These are phyloP conservation scores for Parazoanthus swiftii DNA, from an alignment of 92 coral and sea anemone genomes.

Conservation along the genomic window DNA sequence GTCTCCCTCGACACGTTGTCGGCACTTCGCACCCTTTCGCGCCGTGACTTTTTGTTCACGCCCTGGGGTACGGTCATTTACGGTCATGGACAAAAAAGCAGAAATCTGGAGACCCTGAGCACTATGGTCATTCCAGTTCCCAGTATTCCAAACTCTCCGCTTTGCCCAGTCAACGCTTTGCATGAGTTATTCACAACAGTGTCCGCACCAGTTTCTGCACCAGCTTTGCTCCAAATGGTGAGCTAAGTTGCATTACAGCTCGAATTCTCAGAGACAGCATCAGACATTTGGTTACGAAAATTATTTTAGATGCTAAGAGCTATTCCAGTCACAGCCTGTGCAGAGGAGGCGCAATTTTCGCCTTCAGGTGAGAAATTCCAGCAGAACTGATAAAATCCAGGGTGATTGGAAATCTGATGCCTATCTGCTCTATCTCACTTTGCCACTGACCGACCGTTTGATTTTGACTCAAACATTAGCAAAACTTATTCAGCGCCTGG, in stretches of 20 bases:
- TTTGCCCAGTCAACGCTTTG: conserved; percentile 23
- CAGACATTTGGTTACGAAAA: conserved; percentile 4
- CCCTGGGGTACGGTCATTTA: conserved; percentile 29
- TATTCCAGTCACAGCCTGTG: conserved; percentile 8
- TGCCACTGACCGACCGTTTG: conserved; percentile 15
- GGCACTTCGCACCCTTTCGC: neutral
- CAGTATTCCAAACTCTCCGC: neutral
- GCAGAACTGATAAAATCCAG: neutral
- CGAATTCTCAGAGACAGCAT: neutral
- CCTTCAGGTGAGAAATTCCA: neutral
- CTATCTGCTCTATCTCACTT: conserved; percentile 8
- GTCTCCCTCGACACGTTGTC: conserved; percentile 3
- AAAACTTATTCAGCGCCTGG: conserved; percentile 11
- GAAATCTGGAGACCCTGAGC: conserved; percentile 41
- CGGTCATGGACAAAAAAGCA: conserved; percentile 42
- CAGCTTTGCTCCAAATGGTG: neutral
- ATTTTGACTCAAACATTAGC: conserved; percentile 17
- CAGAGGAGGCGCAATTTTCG: conserved; percentile 1
- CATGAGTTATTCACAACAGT: neutral
- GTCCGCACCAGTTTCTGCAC: neutral
- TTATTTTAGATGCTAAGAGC: conserved; percentile 7
- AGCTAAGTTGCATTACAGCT: neutral
- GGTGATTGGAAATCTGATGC: conserved; percentile 20
- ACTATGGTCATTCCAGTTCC: conserved; percentile 12
- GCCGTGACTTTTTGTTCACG: neutral